Base-by-base conservation (phyloP, 2,113 vertebrate genomes). In the Hippolais icterina region DNA sequence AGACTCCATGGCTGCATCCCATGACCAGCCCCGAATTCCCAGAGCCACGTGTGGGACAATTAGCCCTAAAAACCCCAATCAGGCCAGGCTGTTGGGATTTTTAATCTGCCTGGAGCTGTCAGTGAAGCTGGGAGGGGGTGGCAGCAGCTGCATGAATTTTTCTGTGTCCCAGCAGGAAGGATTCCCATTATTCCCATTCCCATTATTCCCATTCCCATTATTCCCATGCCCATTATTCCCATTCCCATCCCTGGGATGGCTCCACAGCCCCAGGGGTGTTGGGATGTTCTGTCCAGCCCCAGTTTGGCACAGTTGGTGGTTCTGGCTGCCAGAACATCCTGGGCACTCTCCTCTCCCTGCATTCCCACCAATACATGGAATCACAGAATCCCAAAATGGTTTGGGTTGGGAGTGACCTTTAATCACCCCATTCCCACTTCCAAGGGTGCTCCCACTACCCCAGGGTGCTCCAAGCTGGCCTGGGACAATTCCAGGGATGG, bases 341-440 rank as follows among this genome's bases (percentile, higher is more conserved):
- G n/a, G 56, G 60, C 64, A 28, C 17, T 27, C 37, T 20, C 42
- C 57, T 60, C 28, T 50, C 84, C 22, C 50, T 35, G 21, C 52
- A 27, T 29, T n/a, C 76, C 76, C 70, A 13, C 22, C 61, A 11
- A 14, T 0, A 10, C 7, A 9, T 0, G 19, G 15, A 33, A 44
- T 8, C 8, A 3, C 0, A 0, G n/a, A 29, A 50, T 22, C 50
- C 44, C 76, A 6, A 10, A 10, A 10, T 0, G 2, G 2, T n/a
- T 47, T 21, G 56, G 50, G 14, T 4, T 6, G 16, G n/a, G 24
- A 25, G 6, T 27, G 9, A n/a, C 29, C 25, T 49, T 25, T 2
- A 11, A 41, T 5, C 49, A 19, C 10, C 60, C 69, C 59, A 39
- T 10, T 13, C 71, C 52, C 71, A 17, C 4, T 4, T 7, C 31